phyloP scores from a whole-genome alignment of 92 coral and sea anemone species.

The Scolanthus callimorphus region DNA sequence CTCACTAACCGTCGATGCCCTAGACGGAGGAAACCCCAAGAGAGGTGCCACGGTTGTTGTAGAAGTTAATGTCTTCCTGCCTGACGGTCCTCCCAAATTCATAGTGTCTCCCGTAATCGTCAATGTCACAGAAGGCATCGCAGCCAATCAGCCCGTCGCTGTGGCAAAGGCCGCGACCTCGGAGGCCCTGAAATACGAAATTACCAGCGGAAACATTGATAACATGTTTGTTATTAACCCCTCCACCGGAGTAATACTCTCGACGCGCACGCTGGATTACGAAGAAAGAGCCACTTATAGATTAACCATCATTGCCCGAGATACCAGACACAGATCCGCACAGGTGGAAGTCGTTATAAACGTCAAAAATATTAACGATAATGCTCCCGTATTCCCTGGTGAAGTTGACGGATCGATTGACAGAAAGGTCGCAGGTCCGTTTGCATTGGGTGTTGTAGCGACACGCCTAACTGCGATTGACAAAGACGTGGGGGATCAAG shows the following conservation, averaged over 20 bases:
- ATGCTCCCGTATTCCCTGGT: slow-evolving; percentile 72
- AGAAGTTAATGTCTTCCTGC: slow-evolving; percentile 66
- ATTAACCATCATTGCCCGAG: slow-evolving; percentile 68
- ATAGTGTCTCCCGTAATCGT: slow-evolving; percentile 60
- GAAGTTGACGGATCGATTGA: slow-evolving; percentile 59
- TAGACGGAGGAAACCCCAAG: slow-evolving; percentile 49
- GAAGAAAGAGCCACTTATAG: slow-evolving; percentile 53
- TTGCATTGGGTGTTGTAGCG: slow-evolving; percentile 55
- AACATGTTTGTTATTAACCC: slow-evolving; percentile 73
- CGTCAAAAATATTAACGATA: slow-evolving; percentile 81
- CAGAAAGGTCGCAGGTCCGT: slow-evolving; percentile 73
- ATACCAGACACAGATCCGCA: slow-evolving; percentile 76
- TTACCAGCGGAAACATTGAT: slow-evolving; percentile 48
- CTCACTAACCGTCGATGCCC: slow-evolving; percentile 59
- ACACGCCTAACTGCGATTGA: slow-evolving; percentile 76
- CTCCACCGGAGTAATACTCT: slow-evolving; percentile 61
- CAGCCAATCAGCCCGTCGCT: slow-evolving; percentile 70
- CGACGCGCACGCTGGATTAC: slow-evolving; percentile 75
- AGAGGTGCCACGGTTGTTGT: slow-evolving; percentile 38
- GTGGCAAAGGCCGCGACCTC: slow-evolving; percentile 94
- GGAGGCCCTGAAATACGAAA: slow-evolving; percentile 79
- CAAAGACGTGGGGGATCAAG: slow-evolving; percentile 51
- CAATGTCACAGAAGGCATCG: slow-evolving; percentile 62
- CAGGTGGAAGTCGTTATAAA: slow-evolving; percentile 67
- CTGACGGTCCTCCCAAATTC: slow-evolving; percentile 88